These are phyloP conservation scores for Augochlorella aurata DNA, from an alignment of 2,888 invertebrate species.

Conservation along the genomic window DNA sequence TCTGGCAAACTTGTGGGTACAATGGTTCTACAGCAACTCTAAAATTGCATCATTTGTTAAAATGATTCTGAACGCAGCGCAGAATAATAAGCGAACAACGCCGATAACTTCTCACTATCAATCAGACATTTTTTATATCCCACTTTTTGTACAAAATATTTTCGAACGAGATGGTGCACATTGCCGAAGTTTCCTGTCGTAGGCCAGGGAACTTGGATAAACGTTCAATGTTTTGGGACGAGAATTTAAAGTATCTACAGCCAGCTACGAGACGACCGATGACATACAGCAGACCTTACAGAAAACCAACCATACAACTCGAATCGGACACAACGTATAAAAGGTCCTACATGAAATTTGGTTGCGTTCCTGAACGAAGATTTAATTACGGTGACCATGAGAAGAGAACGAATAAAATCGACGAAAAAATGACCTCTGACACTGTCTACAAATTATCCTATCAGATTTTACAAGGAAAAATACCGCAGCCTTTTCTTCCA, in stretches of 20 bases:
- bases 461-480: conserved; percentile 31
- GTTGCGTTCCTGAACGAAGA: not conserved
- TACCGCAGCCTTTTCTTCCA: conserved; percentile 54
- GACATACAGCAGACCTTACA: conserved; percentile 13
- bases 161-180: conserved; percentile 31
- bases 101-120: not conserved
- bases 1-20: conserved; percentile 93
- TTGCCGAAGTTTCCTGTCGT: not conserved
- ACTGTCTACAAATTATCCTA: conserved; percentile 62
- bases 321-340: conserved; percentile 45
- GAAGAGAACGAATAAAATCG: not conserved
- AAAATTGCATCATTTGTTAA: conserved; percentile 50
- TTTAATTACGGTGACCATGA: conserved; percentile 22
- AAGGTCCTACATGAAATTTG: conserved; percentile 34
- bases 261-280: conserved; percentile 5
- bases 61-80: not conserved
- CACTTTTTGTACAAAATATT: conserved; percentile 6
- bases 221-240: conserved; percentile 9
- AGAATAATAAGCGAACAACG: conserved; percentile 20
- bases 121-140: not conserved
- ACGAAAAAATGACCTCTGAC: conserved; percentile 28
- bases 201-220: not conserved
- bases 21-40: conserved; percentile 96
- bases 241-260: conserved; percentile 39
- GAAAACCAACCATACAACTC: conserved; percentile 28